Base-by-base conservation (phyloP, 2,797 vertebrate genomes). In the Kryptopterus vitreolus region DNA sequence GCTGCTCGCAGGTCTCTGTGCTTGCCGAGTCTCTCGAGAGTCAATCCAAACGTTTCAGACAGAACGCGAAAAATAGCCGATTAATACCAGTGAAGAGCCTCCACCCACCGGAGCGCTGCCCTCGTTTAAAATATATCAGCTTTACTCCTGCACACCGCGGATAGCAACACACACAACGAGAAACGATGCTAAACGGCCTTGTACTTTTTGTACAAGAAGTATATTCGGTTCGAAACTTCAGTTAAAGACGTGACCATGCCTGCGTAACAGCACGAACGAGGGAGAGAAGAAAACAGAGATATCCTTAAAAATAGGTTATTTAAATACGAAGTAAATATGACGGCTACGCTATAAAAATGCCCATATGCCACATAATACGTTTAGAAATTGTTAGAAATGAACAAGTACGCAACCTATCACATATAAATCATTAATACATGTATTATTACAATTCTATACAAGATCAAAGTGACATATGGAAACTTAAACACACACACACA, bases 61-160 rank as follows among this genome's bases (percentile, higher is more conserved):
- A 76, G 83, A 89, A 87, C 89, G 88, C 81, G 89, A 93, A 94
- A 94, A 94, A 94, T 93, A 90, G 91, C 89, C 90, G 92, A 93
- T 93, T 91, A 93, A 94, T 94, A 91, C 92, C 88, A 92, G 86
- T 94, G 92, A 93, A 94, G 93, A 84, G 89, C 85, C 85, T 87
- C 89, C 90, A 84, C 91, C 91, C 87, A 90, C 89, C 88, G 89
- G 89, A 90, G 92, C 86, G 80, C 66, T 87, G 90, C 87, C 90
- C 91, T 92, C 82, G 91, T 92, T 91, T 86, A 87, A 80, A 90
- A 91, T 86, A 92, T 86, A 89, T 85, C 79, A 77, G 82, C 85
- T 87, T 87, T 88, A 81, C 78, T 72, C 77, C 79, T 82, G 85
- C 84, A 80, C 22, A 63, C 31, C 79, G 61, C 16, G 58, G 75